Evolutionary conservation across 2,797 vertebrate species (phyloP), one percentile per base, ranked within the genome.

Genomic region (Tokudaia muenninki): DNA sequence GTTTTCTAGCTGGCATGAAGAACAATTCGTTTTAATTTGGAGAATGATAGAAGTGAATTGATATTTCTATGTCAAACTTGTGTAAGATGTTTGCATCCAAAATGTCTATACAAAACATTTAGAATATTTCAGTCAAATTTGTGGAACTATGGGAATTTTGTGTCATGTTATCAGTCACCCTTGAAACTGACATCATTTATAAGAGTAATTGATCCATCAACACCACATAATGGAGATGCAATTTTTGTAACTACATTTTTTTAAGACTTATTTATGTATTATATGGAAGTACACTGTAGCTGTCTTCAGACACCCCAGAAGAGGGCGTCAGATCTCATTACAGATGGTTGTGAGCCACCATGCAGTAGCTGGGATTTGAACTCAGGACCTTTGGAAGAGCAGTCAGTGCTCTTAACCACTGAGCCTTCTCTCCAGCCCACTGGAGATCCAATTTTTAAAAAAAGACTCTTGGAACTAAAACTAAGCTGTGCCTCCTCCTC

Each of bases 1-100:
- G 37, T 90, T 95, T 93, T 94, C 55, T 90, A 90, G 84, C 21
- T 90, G 87, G 47, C 72, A 31, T 21, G 72, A 82, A 75, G 14
- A 92, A 21, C 12, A 44, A 82, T 55, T 94, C 6, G 31, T 92
- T 92, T 96, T 80, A 90, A 80, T 75, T 81, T 77, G 44, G 3
- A 21, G 74, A 94, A 5, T 26, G 83, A 87, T 78, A 67, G 82
- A 94, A 91, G 3, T 55, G 24, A 93, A 44, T 86, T 82, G 91
- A 94, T 34, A 70, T 79, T 74, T 88, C 37, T 61, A 87, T 91
- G 63, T 41, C 34, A 65, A 78, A 75, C 21, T 34, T 70, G 61
- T 50, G 34, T 72, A 78, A 86, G 26, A 74, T 70, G 57, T n/a
- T 12, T 57, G 78, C 63, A 65, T 65, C 29, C 63, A 31, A 79